Evolutionary conservation across 2,888 invertebrate genomes (phyloP), one percentile per base, ranked within the genome.

Genomic region (Agrochola circellaris): DNA sequence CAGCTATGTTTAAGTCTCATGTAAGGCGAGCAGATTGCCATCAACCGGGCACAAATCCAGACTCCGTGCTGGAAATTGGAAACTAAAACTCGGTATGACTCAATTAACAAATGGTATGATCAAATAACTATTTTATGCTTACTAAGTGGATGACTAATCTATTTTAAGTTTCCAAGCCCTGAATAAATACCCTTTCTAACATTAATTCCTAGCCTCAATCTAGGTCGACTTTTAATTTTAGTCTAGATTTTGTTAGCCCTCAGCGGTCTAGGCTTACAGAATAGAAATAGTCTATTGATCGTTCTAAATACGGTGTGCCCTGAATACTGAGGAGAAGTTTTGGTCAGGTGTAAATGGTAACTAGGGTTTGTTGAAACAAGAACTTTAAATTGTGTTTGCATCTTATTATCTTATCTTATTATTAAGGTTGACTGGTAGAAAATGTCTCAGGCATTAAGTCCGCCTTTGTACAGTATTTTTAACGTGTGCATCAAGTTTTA

Each of bases 261-360:
- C 23, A 4, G 68, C 23, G 6, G 73, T 34, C 75, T 75, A 81
- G 65, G 72, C 67, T 76, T 58, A 65, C 51, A 65, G 66, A 79
- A 76, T 73, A 73, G 54, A 77, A 84, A 77, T 82, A 80, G 75
- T 30, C 26, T 78, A 89, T 87, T 70, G 89, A 87, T 85, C 85
- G 60, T 23, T 77, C 75, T 80, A 77, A 77, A 72, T 68, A 65
- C 56, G 58, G 64, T 66, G 26, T 62, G n/a, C 58, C 34, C 68
- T 72, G 64, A 62, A 51, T 45, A 26, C 2, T 30, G 4, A 11
- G 23, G 4, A 11, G 23, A 8, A 34, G 60, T 45, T 79, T 51
- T 2, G 15, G 23, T 56, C 13, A 58, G n/a, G 23, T 30, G 13
- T 30, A 56, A 9, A 48, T 0, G 20, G 30, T 15, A 15, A 9